These are phyloP conservation scores for Cephus sareptanus DNA, from an alignment of 2,888 invertebrate species.

Conservation along the genomic window DNA sequence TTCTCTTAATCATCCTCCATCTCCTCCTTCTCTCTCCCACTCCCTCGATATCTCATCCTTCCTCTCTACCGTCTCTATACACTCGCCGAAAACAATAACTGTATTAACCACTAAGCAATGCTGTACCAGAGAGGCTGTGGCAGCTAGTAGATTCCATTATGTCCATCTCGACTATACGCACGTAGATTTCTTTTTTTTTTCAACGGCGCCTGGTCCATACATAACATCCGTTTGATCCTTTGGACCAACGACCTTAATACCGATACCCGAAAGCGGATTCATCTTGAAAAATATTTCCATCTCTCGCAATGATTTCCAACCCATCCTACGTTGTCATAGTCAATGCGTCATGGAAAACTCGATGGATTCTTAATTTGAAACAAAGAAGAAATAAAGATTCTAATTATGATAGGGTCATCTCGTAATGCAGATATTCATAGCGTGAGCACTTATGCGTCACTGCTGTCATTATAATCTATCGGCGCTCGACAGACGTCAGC, in stretches of 20 bases:
- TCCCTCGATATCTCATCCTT: neutral
- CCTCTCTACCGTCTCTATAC: too few species aligned
- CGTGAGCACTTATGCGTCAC: slow-evolving; percentile 4
- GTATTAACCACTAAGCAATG: neutral
- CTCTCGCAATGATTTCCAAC: too few species aligned
- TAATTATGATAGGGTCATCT: neutral
- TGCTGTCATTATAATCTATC: slow-evolving; percentile 5
- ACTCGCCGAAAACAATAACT: neutral
- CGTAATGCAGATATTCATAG: slow-evolving; percentile 1
- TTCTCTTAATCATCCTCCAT: neutral
- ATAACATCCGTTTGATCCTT: too few species aligned
- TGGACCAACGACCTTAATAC: neutral
- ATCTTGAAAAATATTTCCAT: neutral
- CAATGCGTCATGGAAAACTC: neutral
- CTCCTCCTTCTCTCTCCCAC: neutral
- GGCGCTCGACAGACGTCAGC: slow-evolving; percentile 36
- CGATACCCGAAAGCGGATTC: neutral
- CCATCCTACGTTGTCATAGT: neutral
- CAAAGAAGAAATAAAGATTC: neutral
- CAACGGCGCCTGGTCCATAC: neutral
- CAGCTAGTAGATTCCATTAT: neutral
- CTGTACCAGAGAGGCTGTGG: neutral
- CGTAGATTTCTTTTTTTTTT: neutral
- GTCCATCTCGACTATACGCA: neutral
- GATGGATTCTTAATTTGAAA: neutral